Conservation (phyloP, 2,797 vertebrate species). For the Phrynocephalus forsythii region DNA sequence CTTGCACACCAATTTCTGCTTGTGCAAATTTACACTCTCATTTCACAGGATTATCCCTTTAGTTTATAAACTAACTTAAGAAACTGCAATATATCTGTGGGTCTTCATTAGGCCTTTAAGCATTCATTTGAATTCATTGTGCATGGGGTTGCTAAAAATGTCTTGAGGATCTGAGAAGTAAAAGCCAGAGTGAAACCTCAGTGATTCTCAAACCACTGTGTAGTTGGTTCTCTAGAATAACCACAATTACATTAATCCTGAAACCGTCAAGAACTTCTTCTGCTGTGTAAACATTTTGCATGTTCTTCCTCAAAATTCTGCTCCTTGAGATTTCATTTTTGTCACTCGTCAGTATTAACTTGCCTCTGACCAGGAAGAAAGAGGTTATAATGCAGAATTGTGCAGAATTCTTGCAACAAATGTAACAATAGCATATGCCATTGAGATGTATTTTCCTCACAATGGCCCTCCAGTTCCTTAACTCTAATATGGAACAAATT, state of each 20-base stretch:
- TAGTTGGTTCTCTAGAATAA: slow-evolving; percentile 11
- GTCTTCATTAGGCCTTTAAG: background rate
- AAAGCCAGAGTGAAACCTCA: background rate
- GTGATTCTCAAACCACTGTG: background rate
- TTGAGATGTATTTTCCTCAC: background rate
- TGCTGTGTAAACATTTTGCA: background rate
- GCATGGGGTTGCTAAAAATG: background rate
- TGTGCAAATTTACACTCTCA: no score
- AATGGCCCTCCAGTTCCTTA: background rate
- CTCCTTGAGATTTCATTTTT: slow-evolving; percentile 2
- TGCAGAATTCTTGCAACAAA: background rate
- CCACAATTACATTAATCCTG: slow-evolving; percentile 7
- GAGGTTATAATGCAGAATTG: background rate
- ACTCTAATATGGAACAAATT: no score
- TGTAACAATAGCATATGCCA: background rate
- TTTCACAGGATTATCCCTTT: no score
- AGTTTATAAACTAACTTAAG: no score
- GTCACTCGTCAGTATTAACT: background rate
- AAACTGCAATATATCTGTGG: no score
- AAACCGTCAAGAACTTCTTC: background rate
- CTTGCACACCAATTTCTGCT: no score
- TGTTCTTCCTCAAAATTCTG: slow-evolving; percentile 21
- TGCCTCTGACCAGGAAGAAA: background rate
- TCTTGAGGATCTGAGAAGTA: background rate
- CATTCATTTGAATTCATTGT: background rate